Evolutionary conservation across 1,140 invertebrate genomes (phyloP), one percentile per base, ranked within the genome.

Genomic region (Cydia strobilella): DNA sequence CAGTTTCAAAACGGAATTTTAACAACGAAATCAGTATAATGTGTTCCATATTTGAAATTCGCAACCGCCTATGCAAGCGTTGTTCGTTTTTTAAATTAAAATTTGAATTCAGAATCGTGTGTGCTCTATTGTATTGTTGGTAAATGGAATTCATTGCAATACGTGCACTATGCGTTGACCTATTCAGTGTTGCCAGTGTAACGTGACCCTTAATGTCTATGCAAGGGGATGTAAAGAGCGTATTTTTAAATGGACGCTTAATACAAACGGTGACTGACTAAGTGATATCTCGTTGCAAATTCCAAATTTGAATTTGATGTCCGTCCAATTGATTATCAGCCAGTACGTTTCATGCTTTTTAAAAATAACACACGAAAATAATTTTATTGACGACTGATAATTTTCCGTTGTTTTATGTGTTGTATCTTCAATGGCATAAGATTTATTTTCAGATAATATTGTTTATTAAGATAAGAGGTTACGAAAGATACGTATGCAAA

Each of bases 91-190:
- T 86, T 82, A 83, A 82, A 84, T 86, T 84, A 75, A 90, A 89
- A 85, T 88, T 91, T 89, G 85, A 90, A 90, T 92, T 90, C 84
- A 84, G 87, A 88, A 89, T 88, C 86, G 87, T 87, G 85, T 91
- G 86, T 90, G 88, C 84, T 88, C 86, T 88, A 90, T 90, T 92
- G 90, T 92, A 90, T 90, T 92, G 90, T 92, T 85, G 80, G 84
- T 83, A 89, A 90, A 90, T 90, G 84, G 83, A 88, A 89, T 88
- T 90, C 83, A 80, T 82, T 83, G 80, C 80, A 79, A 81, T 81
- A 80, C 79, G 77, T 77, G 80, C 86, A 88, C 82, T 86, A 83
- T 87, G 84, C 73, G 81, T 79, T 78, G 83, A 82, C 77, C 25
- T 71, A 39, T 73, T 71, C 77, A 74, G 76, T 31, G 31, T 76